Evolutionary conservation across 2,797 vertebrate genomes (phyloP).

Genomic region (Cephalopachus bancanus): DNA sequence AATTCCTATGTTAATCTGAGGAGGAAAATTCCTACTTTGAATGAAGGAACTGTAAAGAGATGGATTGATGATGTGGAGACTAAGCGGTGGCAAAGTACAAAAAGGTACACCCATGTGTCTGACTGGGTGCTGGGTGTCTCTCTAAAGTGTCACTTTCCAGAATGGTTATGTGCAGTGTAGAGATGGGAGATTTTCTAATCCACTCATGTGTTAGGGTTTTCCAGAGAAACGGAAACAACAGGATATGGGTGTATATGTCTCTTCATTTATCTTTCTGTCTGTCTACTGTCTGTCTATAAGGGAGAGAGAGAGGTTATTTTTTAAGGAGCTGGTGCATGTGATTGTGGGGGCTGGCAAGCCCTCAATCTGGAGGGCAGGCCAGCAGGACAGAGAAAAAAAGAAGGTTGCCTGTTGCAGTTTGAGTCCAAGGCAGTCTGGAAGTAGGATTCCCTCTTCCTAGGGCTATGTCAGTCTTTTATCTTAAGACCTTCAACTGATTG

Average conservation of each 20-base stretch:
- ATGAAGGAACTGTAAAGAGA: conserved; percentile 70
- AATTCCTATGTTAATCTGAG: conserved; percentile 77
- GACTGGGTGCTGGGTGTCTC: background rate
- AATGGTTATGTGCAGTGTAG: background rate
- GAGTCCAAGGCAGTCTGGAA: background rate
- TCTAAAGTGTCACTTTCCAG: background rate
- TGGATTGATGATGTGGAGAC: conserved; percentile 82
- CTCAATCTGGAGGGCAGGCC: background rate
- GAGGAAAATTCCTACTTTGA: conserved; percentile 80
- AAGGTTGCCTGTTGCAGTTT: background rate
- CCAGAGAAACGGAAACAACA: background rate
- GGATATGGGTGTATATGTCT: background rate
- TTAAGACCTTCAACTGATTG: background rate
- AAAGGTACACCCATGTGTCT: conserved; percentile 75
- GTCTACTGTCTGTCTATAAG: too few species aligned
- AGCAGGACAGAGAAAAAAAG: background rate
- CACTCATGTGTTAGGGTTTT: background rate
- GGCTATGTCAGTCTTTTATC: background rate
- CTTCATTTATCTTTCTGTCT: background rate
- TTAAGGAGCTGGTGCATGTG: background rate
- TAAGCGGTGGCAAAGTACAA: background rate
- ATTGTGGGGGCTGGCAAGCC: background rate
- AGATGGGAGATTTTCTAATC: background rate
- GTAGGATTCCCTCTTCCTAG: background rate
- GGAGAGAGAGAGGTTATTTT: background rate